Base-by-base conservation (phyloP, 2,797 vertebrate species). In the Novumbra hubbsi region DNA sequence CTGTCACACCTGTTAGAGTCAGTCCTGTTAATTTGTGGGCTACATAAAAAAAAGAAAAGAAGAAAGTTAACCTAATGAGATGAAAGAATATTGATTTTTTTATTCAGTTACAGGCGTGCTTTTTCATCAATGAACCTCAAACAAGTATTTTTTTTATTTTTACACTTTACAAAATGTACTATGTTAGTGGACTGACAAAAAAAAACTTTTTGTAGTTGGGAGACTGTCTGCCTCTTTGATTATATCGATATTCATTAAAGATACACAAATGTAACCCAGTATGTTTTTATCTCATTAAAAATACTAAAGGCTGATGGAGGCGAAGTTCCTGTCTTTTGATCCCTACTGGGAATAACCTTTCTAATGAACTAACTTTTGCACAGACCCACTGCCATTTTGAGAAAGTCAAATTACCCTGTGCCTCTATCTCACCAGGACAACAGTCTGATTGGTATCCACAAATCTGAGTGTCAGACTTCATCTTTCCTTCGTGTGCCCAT, bases 401-500 rank as follows among this genome's bases (percentile, higher is more conserved):
- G 21, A 60, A n/a, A 2, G 8, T 60, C 57, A 50, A 21, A 41
- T 28, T 45, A 6, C 21, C 62, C 8, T 64, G 62, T 12, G 21
- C 24, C 55, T 27, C 21, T 12, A 27, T 60, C 21, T 11, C 55
- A 27, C 24, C 55, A 60, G 28, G 8, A 65, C 63, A 65, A 30
- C 15, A 30, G 60, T 28, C 32, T 21, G 66, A 68, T 68, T 68
- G 66, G 38, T 45, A 45, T 41, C 30, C 65, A 45, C 21, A 38
- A 45, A 8, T 7, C 66, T 84, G 80, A 78, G 79, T 74, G 72
- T 49, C 77, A 87, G 86, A 83, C 88, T 87, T 86, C 91, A 91
- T 87, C 91, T 90, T 88, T 91, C 88, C 82, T 90, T 86, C 89
- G 60, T 67, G 86, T 88, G 86, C 88, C 91, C 89, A 92, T 93